Evolutionary conservation across 2,888 invertebrate genomes (phyloP).

Genomic region (Hermaeophaga mercurialis): DNA sequence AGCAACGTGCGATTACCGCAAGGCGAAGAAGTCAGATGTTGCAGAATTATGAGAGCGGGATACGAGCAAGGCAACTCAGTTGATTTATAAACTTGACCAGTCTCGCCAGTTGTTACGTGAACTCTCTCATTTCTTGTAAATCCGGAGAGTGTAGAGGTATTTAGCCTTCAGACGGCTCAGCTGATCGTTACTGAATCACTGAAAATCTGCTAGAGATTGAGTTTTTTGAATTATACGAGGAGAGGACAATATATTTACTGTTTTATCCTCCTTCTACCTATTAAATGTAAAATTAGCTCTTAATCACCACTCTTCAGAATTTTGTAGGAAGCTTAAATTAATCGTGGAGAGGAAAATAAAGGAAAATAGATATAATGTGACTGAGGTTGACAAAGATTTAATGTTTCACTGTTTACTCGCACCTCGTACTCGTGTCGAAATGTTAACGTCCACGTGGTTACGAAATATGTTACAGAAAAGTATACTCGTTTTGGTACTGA

Average conservation of each 20-base stretch:
- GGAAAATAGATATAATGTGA: too few species aligned
- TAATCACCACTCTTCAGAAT: too few species aligned
- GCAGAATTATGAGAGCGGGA: conserved; percentile 18
- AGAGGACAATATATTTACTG: too few species aligned
- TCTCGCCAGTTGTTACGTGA: conserved; percentile 39
- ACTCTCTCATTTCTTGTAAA: conserved; percentile 32
- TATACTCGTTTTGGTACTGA: neutral
- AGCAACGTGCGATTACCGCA: conserved; percentile 10
- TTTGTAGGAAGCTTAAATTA: too few species aligned
- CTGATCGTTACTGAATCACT: conserved; percentile 14
- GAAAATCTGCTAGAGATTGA: neutral
- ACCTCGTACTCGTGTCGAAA: too few species aligned
- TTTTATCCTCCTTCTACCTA: too few species aligned
- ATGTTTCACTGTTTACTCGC: too few species aligned
- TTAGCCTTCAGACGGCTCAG: conserved; percentile 26
- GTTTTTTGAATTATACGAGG: too few species aligned
- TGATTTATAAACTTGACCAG: conserved; percentile 35
- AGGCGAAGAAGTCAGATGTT: conserved; percentile 3
- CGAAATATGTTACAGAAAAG: neutral
- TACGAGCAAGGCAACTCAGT: conserved; percentile 25
- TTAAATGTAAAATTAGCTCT: too few species aligned
- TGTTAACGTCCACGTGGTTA: neutral
- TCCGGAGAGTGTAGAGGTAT: conserved; percentile 13
- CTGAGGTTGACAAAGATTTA: too few species aligned
- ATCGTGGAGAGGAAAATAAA: too few species aligned